These are phyloP conservation scores for Galago senegalensis DNA, from an alignment of 2,797 vertebrate genomes.

Conservation along the genomic window DNA sequence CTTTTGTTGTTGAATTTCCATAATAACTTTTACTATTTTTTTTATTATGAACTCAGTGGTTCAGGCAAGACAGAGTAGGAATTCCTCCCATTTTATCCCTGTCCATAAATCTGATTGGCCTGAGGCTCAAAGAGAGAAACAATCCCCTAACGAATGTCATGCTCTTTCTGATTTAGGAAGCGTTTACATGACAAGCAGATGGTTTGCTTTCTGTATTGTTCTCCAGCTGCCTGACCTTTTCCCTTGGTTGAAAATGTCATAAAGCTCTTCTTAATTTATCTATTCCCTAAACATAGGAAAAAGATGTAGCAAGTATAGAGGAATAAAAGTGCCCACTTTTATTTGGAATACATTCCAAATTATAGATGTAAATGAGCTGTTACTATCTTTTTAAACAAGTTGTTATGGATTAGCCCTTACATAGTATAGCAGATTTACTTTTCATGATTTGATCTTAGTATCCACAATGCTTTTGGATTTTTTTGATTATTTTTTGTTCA, in stretches of 20 bases:
- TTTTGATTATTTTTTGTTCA: not conserved
- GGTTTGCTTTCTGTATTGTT: slow-evolving; percentile 56
- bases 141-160: not conserved
- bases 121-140: not conserved
- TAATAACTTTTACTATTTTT: not conserved
- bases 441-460: not conserved
- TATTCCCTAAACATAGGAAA: slow-evolving; percentile 63
- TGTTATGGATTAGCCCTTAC: not conserved
- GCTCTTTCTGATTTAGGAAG: slow-evolving; percentile 53
- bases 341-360: slow-evolving; percentile 81
- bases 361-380: slow-evolving; percentile 29
- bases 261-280: slow-evolving; percentile 61
- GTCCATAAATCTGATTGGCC: not conserved
- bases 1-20: not conserved
- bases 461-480: not conserved
- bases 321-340: slow-evolving; percentile 71
- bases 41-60: not conserved
- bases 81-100: not conserved
- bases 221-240: slow-evolving; percentile 54
- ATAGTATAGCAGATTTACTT: not conserved
- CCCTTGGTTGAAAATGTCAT: slow-evolving; percentile 41
- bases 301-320: slow-evolving; percentile 57
- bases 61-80: not conserved
- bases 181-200: slow-evolving; percentile 59
- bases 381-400: not conserved